Evolutionary conservation across 2,113 vertebrate genomes (phyloP).

Genomic region (Tapirus terrestris): DNA sequence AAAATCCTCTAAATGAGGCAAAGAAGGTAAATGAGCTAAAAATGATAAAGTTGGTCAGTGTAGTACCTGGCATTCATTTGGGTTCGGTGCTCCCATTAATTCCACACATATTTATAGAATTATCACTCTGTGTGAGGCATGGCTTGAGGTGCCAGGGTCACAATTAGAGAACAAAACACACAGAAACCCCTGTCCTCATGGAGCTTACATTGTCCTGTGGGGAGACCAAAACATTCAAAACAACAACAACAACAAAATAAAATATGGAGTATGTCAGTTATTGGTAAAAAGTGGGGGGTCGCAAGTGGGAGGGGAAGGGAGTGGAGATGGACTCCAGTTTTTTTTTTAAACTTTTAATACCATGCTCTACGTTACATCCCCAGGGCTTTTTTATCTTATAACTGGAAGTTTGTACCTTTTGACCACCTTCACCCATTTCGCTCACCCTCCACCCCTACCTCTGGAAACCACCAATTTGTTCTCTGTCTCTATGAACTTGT

Average conservation of each 20-base stretch:
- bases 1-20: neutral
- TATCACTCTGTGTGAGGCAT: neutral
- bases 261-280: neutral
- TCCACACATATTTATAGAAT: neutral
- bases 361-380: neutral
- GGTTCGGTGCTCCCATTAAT: neutral
- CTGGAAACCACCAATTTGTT: neutral
- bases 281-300: too few species aligned
- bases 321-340: neutral
- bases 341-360: neutral
- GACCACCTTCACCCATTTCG: neutral
- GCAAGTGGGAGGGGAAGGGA: too few species aligned
- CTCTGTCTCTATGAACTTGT: neutral
- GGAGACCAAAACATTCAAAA: neutral
- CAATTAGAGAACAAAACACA: neutral
- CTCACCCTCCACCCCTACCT: too few species aligned
- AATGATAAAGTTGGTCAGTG: neutral
- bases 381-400: neutral
- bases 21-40: neutral
- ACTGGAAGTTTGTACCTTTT: neutral
- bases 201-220: neutral
- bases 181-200: neutral
- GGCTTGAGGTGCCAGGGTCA: neutral
- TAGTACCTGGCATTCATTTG: neutral
- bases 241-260: neutral